Evolutionary conservation across 1,140 invertebrate species (phyloP).

Genomic region (Cyphomyrmex costatus): DNA sequence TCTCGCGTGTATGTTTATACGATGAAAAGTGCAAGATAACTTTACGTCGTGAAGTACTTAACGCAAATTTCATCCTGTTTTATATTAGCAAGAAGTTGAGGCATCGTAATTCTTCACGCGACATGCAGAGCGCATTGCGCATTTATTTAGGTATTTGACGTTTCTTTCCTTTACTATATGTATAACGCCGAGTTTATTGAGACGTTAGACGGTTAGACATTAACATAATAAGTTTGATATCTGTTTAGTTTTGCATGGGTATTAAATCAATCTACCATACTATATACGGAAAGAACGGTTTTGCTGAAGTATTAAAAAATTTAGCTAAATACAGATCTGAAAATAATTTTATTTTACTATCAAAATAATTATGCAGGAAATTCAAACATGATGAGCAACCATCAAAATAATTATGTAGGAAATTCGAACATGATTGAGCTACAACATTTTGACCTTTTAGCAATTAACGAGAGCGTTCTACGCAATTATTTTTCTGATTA

Average conservation of each 20-base stretch:
- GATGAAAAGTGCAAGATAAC: slow-evolving; percentile 38
- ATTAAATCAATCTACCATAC: neutral
- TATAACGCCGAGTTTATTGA: slow-evolving; percentile 3
- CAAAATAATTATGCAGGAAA: too few relatives aligned
- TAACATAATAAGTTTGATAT: slow-evolving; percentile 1
- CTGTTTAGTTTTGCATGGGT: neutral
- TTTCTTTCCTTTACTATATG: neutral
- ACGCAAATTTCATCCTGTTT: slow-evolving; percentile 42
- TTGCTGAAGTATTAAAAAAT: too few relatives aligned
- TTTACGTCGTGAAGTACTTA: slow-evolving; percentile 26
- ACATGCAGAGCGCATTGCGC: neutral
- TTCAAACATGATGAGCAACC: too few relatives aligned
- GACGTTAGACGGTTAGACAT: neutral
- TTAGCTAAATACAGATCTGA: too few relatives aligned
- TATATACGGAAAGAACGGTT: neutral
- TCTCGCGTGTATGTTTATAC: neutral
- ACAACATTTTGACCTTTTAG: too few relatives aligned
- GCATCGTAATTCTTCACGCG: slow-evolving; percentile 6
- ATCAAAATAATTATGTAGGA: too few relatives aligned
- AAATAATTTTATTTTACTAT: too few relatives aligned
- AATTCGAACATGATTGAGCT: too few relatives aligned
- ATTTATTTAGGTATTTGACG: slow-evolving; percentile 18
- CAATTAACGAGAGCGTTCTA: too few relatives aligned
- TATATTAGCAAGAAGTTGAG: slow-evolving; percentile 38
- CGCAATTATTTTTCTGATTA: neutral